Base-by-base conservation (phyloP, 2,797 vertebrate species). In the Chrysocyon brachyurus region DNA sequence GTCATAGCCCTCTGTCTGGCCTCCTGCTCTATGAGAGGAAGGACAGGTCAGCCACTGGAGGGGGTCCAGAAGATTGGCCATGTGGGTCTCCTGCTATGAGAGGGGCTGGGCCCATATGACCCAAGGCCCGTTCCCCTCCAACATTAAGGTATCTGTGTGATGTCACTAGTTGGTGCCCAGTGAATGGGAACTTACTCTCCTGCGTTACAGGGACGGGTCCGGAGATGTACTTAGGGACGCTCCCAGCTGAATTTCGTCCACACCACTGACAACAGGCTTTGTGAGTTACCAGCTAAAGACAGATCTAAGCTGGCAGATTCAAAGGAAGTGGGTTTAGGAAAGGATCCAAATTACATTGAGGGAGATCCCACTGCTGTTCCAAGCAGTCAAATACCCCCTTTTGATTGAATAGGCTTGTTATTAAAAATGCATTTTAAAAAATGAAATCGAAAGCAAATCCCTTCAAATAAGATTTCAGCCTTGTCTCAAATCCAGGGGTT, bases 361-460 rank as follows among this genome's bases (percentile, higher is more conserved):
- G 96, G 96, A 96, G 96, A 97, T 96, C 97, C 97, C 89, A 88
- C 94, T 94, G 97, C 92, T 92, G 95, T 92, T 22, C 9, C 54
- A 94, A 97, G 97, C 91, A 87, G 92, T 12, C 91, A 61, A 97
- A 97, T 77, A 87, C 68, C 78, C 52, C 11, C 96, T 95, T 97
- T 97, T 98, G 98, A 98, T 97, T 96, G 98, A 98, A 98, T 59
- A 96, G 98, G 83, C 89, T 98, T 97, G 93, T 97, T 98, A 98
- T 98, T 98, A 98, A 98, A 98, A 98, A 97, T 94, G 97, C 96
- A 92, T 96, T 92, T 89, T 6, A 96, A 97, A 96, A 97, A 97
- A 98, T 88, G 97, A 98, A 98, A 98, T 90, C 0, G 77, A 98
- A 97, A 98, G 94, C 96, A 98, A 98, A 98, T 98, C 98, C 97